Evolutionary conservation across 1,140 invertebrate species (phyloP), one percentile per base, ranked within the genome.

Genomic region (Dendrolimus kikuchii): DNA sequence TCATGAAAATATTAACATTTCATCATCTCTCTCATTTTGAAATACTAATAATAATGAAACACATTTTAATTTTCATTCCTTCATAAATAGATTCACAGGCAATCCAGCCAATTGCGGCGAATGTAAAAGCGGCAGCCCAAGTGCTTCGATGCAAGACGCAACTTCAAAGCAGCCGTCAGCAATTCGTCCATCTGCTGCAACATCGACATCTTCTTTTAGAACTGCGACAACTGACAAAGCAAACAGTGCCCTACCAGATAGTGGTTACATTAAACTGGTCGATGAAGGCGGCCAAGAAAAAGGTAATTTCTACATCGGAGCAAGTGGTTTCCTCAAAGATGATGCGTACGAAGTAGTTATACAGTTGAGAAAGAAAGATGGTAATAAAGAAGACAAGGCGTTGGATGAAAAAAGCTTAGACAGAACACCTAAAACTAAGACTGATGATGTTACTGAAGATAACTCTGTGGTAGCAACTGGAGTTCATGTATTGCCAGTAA

Each of bases 261-360:
- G 51, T 49, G 71, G 62, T 7, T 75, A 60, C 60, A 57, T 86
- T 7, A 80, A 77, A 56, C 43, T 80, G 7, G 43, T 80, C 5
- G 70, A 78, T 23, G 71, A 77, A 23, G 62, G 56, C 5, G 68
- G 63, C 8, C 57, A 70, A 45, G 76, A 81, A 41, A 54, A 71
- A 7, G 76, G 71, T 5, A 81, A 84, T 55, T 83, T 86, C 51
- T 85, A 77, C 48, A 74, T 86, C 38, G 83, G 81, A 45, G 74
- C 81, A 36, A 70, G 77, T 9, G 78, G 78, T 5, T 76, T 81
- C 42, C 60, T 84, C 9, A 81, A 81, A 70, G 65, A 83, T 52
- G 71, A 85, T 44, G 74, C 71, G 5, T 86, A 83, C 50, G 83
- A 86, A 76, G 78, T 86, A 9, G 59, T 84, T 6, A 86, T 86